These are phyloP conservation scores for Eustalomyia histrio DNA, from an alignment of 2,888 invertebrate species.

Conservation along the genomic window DNA sequence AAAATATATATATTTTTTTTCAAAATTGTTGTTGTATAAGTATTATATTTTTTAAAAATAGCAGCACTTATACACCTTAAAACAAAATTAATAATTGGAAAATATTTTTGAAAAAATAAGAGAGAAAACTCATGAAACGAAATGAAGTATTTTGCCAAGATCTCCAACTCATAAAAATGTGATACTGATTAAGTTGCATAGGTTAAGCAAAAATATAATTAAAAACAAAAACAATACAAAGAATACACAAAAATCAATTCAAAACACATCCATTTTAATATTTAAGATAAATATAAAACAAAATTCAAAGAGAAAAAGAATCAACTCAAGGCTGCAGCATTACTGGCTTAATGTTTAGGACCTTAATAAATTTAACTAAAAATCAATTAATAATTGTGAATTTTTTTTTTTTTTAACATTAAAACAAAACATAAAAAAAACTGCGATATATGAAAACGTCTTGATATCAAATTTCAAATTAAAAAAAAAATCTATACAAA, in stretches of 20 bases:
- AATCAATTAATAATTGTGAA: conserved; percentile 57
- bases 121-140: conserved; percentile 54
- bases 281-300: conserved; percentile 16
- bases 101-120: not conserved
- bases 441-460: conserved; percentile 66
- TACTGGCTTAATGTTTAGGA: conserved; percentile 64
- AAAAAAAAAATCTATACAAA: conserved; percentile 24
- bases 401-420: conserved; percentile 32
- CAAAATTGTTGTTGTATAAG: conserved; percentile 56
- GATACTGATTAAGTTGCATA: conserved; percentile 66
- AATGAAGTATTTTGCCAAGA: conserved; percentile 66
- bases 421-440: conserved; percentile 33
- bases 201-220: conserved; percentile 53
- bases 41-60: conserved; percentile 55
- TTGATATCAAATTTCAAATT: conserved; percentile 65
- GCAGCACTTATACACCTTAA: conserved; percentile 58
- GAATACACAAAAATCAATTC: conserved; percentile 47
- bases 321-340: conserved; percentile 65
- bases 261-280: conserved; percentile 61
- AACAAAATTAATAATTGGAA: conserved; percentile 1
- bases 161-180: conserved; percentile 66
- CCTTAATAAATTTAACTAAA: conserved; percentile 37
- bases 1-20: conserved; percentile 33
- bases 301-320: conserved; percentile 51
- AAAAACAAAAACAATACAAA: conserved; percentile 33